Evolutionary conservation across 2,113 vertebrate genomes (phyloP).

Genomic region (Kryptolebias marmoratus): DNA sequence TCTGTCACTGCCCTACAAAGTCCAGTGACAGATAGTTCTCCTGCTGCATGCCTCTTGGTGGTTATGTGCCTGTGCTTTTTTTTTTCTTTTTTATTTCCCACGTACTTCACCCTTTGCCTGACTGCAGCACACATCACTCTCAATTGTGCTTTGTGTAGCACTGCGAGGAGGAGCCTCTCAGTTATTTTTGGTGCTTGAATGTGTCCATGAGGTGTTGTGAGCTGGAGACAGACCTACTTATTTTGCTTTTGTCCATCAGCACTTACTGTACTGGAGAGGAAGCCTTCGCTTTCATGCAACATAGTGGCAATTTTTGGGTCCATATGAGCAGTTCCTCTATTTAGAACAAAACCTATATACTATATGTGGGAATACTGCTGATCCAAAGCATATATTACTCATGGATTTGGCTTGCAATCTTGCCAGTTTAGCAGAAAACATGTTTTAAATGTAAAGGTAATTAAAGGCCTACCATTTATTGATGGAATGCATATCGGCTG

Average conservation of each 20-base stretch:
- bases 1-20: constrained; percentile 63
- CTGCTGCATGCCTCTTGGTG: constrained; percentile 54
- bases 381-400: constrained; percentile 58
- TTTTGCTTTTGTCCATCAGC: constrained; percentile 69
- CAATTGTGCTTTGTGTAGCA: constrained; percentile 69
- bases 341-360: constrained; percentile 27
- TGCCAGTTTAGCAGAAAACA: constrained; percentile 42
- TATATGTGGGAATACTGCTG: constrained; percentile 46
- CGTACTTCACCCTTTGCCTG: constrained; percentile 74
- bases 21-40: constrained; percentile 71
- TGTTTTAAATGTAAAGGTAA: constrained; percentile 56
- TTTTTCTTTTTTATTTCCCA: constrained; percentile 42
- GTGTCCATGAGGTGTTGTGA: constrained; percentile 66
- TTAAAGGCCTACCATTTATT: no score
- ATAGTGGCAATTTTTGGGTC: constrained; percentile 43
- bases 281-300: constrained; percentile 54
- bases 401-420: constrained; percentile 64
- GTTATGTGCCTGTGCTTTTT: constrained; percentile 55
- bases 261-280: constrained; percentile 73
- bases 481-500: no score
- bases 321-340: constrained; percentile 68
- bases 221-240: constrained; percentile 58
- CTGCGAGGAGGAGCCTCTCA: constrained; percentile 60
- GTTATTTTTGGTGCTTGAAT: constrained; percentile 69
- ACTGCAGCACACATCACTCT: constrained; percentile 72